Evolutionary conservation across 2,113 vertebrate species (phyloP).

Genomic region (Phalacrocorax pelagicus): DNA sequence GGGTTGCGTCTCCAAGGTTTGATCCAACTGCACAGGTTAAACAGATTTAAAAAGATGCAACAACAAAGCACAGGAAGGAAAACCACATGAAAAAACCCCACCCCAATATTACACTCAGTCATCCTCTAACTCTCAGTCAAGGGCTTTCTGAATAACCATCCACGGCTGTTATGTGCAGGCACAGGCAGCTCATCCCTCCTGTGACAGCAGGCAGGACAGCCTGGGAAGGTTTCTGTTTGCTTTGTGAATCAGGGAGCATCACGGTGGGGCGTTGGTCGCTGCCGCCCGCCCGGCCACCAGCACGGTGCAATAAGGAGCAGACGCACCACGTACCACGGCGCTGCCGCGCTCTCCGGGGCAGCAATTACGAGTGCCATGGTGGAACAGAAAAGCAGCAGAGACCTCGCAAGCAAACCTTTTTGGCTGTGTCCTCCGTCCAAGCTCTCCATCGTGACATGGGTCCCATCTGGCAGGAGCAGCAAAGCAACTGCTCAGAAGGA

Average conservation of each 20-base stretch:
- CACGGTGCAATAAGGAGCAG: neutral
- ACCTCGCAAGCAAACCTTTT: neutral
- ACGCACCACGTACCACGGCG: accelerated
- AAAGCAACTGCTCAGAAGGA: neutral
- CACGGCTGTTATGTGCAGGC: accelerated
- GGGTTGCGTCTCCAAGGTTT: accelerated
- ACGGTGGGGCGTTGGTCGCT: accelerated
- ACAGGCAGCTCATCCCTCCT: neutral
- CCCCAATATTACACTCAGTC: too few species aligned
- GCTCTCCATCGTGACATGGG: neutral
- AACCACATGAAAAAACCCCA: neutral
- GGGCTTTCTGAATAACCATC: neutral
- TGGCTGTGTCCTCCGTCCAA: neutral
- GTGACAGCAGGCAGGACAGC: neutral
- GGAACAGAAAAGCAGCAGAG: neutral
- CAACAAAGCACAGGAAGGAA: neutral
- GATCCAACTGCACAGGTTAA: neutral
- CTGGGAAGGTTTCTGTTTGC: neutral
- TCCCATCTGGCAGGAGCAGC: neutral
- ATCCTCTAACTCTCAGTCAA: neutral
- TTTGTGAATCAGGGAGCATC: neutral
- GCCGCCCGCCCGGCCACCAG: neutral
- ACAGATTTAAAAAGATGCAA: accelerated
- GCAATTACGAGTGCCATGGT: neutral
- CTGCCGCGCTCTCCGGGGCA: neutral